Conservation (phyloP, 1,140 invertebrate genomes). For the Vollenhovia emeryi region DNA sequence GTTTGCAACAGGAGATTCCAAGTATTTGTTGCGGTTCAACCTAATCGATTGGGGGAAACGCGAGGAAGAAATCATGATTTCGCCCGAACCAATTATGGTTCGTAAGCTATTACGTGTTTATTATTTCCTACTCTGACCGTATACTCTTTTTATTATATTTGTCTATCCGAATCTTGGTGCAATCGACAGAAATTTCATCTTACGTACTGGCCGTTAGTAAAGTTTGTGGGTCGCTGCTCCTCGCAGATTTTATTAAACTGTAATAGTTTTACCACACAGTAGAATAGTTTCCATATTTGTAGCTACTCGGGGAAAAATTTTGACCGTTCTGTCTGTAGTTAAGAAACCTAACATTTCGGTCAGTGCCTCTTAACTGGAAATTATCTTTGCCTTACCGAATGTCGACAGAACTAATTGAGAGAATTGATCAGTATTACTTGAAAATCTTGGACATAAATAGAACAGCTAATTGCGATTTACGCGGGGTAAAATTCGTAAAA, state of each 20-base stretch:
- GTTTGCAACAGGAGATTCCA: constrained; percentile 34
- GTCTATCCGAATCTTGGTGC: background rate
- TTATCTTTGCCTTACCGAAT: too few relatives aligned
- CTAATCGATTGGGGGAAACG: constrained; percentile 34
- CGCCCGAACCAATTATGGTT: constrained; percentile 39
- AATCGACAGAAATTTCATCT: background rate
- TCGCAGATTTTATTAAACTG: background rate
- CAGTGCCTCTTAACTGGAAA: too few relatives aligned
- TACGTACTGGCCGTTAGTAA: background rate
- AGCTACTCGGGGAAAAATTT: too few relatives aligned
- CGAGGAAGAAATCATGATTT: constrained; percentile 27
- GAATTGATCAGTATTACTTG: too few relatives aligned
- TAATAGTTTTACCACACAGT: background rate
- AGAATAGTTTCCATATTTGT: background rate
- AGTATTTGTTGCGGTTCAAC: constrained; percentile 33
- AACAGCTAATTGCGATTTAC: too few relatives aligned
- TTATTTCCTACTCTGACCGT: background rate
- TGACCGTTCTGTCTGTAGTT: too few relatives aligned
- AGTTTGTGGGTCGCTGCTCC: background rate
- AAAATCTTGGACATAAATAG: too few relatives aligned
- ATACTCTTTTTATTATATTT: background rate
- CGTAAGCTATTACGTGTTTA: constrained; percentile 28
- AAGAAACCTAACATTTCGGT: too few relatives aligned
- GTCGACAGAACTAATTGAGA: too few relatives aligned
- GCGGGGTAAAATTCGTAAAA: too few relatives aligned